Conservation (phyloP, 2,797 vertebrate species). For the Crenuchus spilurus region DNA sequence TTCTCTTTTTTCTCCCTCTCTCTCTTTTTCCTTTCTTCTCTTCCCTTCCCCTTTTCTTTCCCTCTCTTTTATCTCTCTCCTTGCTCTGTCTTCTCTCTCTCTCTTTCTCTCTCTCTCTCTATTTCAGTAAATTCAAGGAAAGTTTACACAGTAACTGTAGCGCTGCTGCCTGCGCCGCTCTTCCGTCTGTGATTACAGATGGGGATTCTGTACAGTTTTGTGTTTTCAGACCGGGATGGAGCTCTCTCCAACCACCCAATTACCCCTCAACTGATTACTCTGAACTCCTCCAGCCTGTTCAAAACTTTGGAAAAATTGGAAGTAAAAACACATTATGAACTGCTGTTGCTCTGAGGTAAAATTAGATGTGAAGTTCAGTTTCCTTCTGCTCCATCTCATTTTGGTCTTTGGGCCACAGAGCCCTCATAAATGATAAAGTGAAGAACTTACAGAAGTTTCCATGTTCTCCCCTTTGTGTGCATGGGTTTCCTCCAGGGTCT, state of each 20-base stretch:
- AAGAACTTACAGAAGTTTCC: too few relatives aligned
- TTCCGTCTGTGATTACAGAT: slow-evolving; percentile 51
- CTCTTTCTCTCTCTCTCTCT: slow-evolving; percentile 14
- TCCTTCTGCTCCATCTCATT: slow-evolving; percentile 1
- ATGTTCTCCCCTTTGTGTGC: too few relatives aligned
- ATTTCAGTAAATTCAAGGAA: slow-evolving; percentile 20
- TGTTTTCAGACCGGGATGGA: slow-evolving; percentile 7
- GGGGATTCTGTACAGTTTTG: slow-evolving; percentile 22
- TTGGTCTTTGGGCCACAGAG: too few relatives aligned
- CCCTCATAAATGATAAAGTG: too few relatives aligned
- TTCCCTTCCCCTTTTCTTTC: not conserved
- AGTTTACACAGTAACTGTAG: slow-evolving; percentile 50
- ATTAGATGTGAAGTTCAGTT: slow-evolving; percentile 41
- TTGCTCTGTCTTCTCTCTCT: slow-evolving; percentile 4
- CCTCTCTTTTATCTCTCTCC: not conserved
- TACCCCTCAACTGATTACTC: slow-evolving; percentile 40
- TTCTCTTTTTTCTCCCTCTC: not conserved
- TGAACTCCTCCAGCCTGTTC: slow-evolving; percentile 20
- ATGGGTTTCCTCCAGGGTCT: too few relatives aligned
- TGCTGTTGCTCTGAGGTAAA: slow-evolving; percentile 31
- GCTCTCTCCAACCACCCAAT: slow-evolving; percentile 35
- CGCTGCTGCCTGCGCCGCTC: slow-evolving; percentile 17
- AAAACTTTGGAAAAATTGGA: slow-evolving; percentile 34
- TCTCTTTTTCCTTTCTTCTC: not conserved
- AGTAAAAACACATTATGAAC: slow-evolving; percentile 42